A percentile compares a stretch with the other conserved stretches of the same genome.
phyloP scores from a whole-genome alignment of 53 echinoderm and acorn worm species.

The Paracentrotus lividus region DNA sequence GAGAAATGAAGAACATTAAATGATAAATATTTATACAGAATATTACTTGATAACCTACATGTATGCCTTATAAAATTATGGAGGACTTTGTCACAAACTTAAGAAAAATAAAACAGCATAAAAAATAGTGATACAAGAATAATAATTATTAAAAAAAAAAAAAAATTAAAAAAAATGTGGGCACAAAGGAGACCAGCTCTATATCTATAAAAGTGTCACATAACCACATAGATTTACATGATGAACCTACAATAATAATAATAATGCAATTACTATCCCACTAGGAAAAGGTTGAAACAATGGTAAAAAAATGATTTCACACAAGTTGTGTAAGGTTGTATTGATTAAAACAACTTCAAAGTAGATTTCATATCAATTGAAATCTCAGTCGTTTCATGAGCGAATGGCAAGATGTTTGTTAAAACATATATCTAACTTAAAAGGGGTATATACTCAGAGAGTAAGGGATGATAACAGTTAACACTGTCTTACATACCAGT shows the following conservation, averaged over 20 bases:
- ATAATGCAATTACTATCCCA: too few species aligned
- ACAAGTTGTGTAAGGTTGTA: not conserved
- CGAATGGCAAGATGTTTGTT: constrained; percentile 7
- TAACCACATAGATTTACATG: not conserved
- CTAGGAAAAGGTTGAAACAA: too few species aligned
- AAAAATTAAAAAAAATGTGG: too few species aligned
- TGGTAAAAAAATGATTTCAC: not conserved
- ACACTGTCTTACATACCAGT: not conserved
- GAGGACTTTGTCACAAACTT: not conserved
- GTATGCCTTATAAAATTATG: not conserved
- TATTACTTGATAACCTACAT: not conserved
- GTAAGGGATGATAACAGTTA: not conserved
- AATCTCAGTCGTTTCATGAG: not conserved
- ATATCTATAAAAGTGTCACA: not conserved
- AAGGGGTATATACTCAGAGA: not conserved
- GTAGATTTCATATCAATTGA: not conserved
- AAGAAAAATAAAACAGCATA: not conserved
- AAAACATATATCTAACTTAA: not conserved
- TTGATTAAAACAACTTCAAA: not conserved
- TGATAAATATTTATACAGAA: not conserved
- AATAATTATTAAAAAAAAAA: too few species aligned
- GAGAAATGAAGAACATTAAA: not conserved
- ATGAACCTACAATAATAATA: not conserved
- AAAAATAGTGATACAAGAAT: not conserved
- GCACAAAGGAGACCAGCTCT: not conserved